Percentiles rank a stretch among this genome's conserved stretches.
phyloP scores from a whole-genome alignment of 2,113 vertebrate species.

The Machaerirhynchus nigripectus region DNA sequence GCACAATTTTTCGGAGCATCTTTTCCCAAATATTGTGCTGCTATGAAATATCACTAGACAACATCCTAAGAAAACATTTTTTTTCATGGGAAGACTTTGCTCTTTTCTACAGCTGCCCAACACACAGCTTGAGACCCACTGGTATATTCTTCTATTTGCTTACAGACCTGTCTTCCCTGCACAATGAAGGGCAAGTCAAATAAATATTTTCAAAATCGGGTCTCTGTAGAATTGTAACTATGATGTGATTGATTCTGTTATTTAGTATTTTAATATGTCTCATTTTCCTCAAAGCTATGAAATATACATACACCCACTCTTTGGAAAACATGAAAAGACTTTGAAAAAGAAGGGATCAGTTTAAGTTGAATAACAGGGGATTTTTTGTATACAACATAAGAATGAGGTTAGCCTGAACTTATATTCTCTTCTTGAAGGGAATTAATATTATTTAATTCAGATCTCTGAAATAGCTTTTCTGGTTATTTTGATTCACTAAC shows the following conservation, averaged over 20 bases:
- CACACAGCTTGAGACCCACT: neutral
- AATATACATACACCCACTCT: neutral
- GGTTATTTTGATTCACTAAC: neutral
- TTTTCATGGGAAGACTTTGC: rapidly evolving
- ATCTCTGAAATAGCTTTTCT: neutral
- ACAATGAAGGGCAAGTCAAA: neutral
- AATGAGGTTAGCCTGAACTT: neutral
- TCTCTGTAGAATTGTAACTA: neutral
- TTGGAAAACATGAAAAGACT: neutral
- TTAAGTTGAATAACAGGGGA: neutral
- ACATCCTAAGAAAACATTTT: neutral
- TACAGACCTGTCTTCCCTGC: neutral
- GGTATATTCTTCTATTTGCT: neutral
- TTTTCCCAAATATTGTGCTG: neutral
- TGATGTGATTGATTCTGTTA: neutral
- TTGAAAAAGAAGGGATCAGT: neutral
- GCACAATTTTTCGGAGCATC: neutral
- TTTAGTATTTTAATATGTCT: neutral
- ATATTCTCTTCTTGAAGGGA: neutral
- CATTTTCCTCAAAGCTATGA: neutral
- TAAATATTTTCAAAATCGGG: neutral
- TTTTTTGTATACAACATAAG: neutral
- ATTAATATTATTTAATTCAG: neutral
- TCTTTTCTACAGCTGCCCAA: neutral
- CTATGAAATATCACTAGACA: neutral